phyloP scores from a whole-genome alignment of 2,888 invertebrate genomes.

The Plagiodera versicolora region DNA sequence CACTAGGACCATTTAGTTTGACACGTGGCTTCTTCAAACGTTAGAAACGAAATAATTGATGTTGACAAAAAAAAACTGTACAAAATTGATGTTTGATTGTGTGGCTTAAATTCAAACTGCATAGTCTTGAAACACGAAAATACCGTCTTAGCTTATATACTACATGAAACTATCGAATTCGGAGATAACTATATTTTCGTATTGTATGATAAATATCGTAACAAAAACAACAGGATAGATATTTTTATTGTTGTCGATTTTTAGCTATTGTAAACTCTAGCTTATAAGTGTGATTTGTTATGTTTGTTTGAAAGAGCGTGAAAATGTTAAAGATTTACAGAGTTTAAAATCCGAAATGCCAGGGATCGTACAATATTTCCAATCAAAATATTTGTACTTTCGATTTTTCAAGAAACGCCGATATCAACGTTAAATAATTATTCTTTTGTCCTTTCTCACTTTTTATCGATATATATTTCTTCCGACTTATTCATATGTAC shows the following conservation, averaged over 20 bases:
- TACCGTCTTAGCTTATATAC: constrained; percentile 42
- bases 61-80: constrained; percentile 29
- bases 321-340: constrained; percentile 43
- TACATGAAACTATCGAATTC: constrained; percentile 47
- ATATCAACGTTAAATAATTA: constrained; percentile 11
- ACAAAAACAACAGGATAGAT: constrained; percentile 40
- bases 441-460: constrained; percentile 24
- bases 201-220: constrained; percentile 44
- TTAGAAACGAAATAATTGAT: constrained; percentile 25
- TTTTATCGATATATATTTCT: constrained; percentile 24
- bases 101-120: constrained; percentile 49
- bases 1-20: neutral
- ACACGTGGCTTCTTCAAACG: neutral
- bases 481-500: constrained; percentile 25
- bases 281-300: constrained; percentile 43
- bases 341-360: constrained; percentile 32
- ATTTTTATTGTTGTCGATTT: constrained; percentile 47
- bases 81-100: constrained; percentile 49
- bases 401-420: constrained; percentile 13
- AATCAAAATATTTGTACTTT: constrained; percentile 14
- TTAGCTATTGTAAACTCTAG: constrained; percentile 40
- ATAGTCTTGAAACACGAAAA: constrained; percentile 27
- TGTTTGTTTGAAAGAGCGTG: constrained; percentile 41
- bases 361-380: constrained; percentile 20
- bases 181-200: constrained; percentile 54